Base-by-base conservation (phyloP, 2,888 invertebrate genomes). In the Hydriomena furcata region DNA sequence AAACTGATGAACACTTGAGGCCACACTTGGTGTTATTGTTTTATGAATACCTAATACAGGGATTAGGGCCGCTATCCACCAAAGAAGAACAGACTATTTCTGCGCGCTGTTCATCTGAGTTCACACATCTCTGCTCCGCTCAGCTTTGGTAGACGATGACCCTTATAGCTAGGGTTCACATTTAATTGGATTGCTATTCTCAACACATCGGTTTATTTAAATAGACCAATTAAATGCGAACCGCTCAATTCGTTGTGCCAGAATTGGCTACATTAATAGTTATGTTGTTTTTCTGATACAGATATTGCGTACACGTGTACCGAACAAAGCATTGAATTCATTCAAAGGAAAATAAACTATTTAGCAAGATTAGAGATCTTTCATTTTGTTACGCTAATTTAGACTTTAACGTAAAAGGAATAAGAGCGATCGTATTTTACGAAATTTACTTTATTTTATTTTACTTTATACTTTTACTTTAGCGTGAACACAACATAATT, bases 1-100 rank as follows among this genome's bases (percentile, higher is more conserved):
- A 56, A 49, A 48, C 68, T 65, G 68, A 75, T 86, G 85, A 86
- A 88, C 86, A 87, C 86, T 81, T 79, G 73, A 82, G 82, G 82
- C 69, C 79, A 72, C 71, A 68, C 69, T 55, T 57, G 60, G 58
- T 63, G 65, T 64, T 62, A 58, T 59, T 32, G 23, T 34, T 45
- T 42, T 52, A 40, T 40, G 36, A 40, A 27, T 31, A n/a, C n/a
- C n/a, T n/a, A 38, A 48, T 12, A 44, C 28, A 43, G 11, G 17
- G 28, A 23, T 40, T 43, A 13, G 17, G 17, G 17, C 17, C 4
- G 4, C 4, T 4, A 17, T 17, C 17, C 17, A 17, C 17, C 17
- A 17, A 4, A 17, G 17, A 17, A 3, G 17, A 17, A 17, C 17
- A 17, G 17, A 17, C 2, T n/a, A n/a, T n/a, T n/a, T n/a, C n/a